A percentile compares a stretch with the other conserved stretches of the same genome.
These are phyloP conservation scores for Conchocele bisecta DNA, from an alignment of 2,888 invertebrate genomes.

Conservation along the genomic window DNA sequence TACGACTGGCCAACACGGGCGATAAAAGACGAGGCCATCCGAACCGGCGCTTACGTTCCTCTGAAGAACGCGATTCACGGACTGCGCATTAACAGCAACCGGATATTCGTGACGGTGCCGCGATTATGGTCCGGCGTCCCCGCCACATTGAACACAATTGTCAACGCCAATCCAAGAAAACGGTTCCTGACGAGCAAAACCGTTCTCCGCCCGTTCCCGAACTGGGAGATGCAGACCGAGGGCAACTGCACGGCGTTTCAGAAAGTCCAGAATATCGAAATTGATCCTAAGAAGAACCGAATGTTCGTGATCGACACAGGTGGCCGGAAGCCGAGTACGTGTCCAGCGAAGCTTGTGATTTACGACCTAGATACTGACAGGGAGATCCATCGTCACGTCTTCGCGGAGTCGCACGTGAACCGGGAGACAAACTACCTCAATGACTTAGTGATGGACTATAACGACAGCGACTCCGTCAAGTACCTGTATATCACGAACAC, in stretches of 20 bases:
- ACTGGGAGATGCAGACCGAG: constrained; percentile 67
- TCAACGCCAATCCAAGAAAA: constrained; percentile 41
- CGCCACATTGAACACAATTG: constrained; percentile 65
- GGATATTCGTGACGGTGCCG: constrained; percentile 71
- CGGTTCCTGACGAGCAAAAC: constrained; percentile 49
- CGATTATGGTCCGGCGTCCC: constrained; percentile 69
- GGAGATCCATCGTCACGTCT: constrained; percentile 59
- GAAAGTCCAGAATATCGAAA: constrained; percentile 73
- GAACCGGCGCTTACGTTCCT: constrained; percentile 46
- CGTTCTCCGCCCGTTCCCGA: constrained; percentile 66
- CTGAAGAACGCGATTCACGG: constrained; percentile 66
- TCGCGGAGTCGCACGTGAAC: constrained; percentile 64
- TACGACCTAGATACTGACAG: constrained; percentile 62
- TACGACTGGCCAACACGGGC: constrained; percentile 62
- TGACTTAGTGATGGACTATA: constrained; percentile 72
- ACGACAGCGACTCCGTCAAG: constrained; percentile 60
- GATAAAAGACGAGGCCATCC: constrained; percentile 34
- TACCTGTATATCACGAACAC: constrained; percentile 72
- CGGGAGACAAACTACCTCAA: constrained; percentile 65
- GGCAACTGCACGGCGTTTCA: constrained; percentile 74
- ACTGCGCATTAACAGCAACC: constrained; percentile 64
- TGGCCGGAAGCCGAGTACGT: constrained; percentile 43
- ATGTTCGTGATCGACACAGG: constrained; percentile 76
- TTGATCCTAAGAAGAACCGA: constrained; percentile 70
- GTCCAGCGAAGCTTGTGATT: constrained; percentile 72